Evolutionary conservation across 2,888 invertebrate genomes (phyloP), one percentile per base, ranked within the genome.

Genomic region (Lepidocyrtinus sp.): DNA sequence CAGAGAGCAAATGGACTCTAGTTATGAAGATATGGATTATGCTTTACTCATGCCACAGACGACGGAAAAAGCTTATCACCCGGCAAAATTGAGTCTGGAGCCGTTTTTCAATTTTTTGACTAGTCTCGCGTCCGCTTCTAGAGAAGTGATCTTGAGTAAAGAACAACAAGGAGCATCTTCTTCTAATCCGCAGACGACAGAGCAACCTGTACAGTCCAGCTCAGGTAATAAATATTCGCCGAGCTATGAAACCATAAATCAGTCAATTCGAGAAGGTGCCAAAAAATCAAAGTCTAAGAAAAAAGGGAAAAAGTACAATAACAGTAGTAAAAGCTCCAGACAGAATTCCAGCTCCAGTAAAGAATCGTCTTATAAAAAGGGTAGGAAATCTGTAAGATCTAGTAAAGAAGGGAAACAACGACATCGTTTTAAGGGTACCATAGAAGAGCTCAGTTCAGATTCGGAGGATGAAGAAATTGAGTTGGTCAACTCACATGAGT

Each of bases 91-190:
- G 22, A 78, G 82, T 50, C 75, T 82, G 59, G 82, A 82, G 71
- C 82, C 82, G 7, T 82, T 82, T 36, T 82, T 82, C 45, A 82
- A 82, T 62, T 71, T 82, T 25, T 74, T 82, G 15, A 78, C 82
- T 3, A 82, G 74, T 50, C 78, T 82, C 45, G 78, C 78, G 26
- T 65, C 78, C 2, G 78, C 78, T 22, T 78, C 78, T 1, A 72
- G 72, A 45, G 78, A 78, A 61, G 78, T 78, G 24, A 78, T 78
- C 12, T 61, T 71, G 71, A 78, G 70, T 36, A 71, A 78, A 36
- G 71, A 78, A 15, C 78, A 78, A 46, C 65, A 77, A 75, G 12
- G 26, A 22, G 68, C 50, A 64, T 46, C 22, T n/a, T 36, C 36
- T 36, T 12, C 5, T 9, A 36, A 36, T 12, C 36, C 12, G 17